Percentiles rank a stretch among this genome's conserved stretches.
phyloP scores from a whole-genome alignment of 2,888 invertebrate species.

The Nymphalis urticae region DNA sequence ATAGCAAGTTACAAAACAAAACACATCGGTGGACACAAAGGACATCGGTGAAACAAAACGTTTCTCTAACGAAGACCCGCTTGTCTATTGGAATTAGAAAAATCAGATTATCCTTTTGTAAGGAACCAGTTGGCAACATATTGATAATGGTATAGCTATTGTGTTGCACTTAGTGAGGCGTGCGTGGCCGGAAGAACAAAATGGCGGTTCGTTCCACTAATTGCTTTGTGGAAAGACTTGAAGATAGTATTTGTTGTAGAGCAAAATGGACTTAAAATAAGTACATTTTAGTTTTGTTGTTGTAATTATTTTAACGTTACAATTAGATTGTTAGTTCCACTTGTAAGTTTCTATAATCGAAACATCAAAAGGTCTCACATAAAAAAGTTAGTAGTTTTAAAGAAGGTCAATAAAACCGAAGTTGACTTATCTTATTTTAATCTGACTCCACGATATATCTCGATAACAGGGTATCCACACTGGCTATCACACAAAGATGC shows the following conservation, averaged over 20 bases:
- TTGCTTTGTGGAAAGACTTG: conserved; percentile 1
- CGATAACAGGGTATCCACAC: too few species aligned
- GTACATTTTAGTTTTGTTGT: neutral
- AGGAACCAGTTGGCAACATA: neutral
- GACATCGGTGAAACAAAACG: neutral
- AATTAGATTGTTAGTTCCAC: too few species aligned
- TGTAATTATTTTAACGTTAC: too few species aligned
- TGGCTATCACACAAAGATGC: too few species aligned
- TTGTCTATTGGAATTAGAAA: conserved; percentile 4
- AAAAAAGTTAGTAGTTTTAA: too few species aligned
- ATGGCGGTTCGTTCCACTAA: conserved; percentile 8
- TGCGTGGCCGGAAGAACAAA: conserved; percentile 5
- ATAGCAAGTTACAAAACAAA: too few species aligned
- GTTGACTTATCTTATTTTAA: too few species aligned
- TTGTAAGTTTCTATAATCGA: too few species aligned
- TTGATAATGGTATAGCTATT: neutral
- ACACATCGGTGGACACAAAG: too few species aligned
- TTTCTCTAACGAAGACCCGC: neutral
- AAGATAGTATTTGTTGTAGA: neutral
- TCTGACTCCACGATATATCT: too few species aligned
- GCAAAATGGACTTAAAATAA: neutral
- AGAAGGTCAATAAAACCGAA: too few species aligned
- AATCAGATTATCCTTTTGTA: conserved; percentile 5
- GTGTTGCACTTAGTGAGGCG: conserved; percentile 8
- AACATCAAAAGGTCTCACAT: too few species aligned